phyloP scores from a whole-genome alignment of 2,888 invertebrate genomes.

The Lasioglossum zephyrum region DNA sequence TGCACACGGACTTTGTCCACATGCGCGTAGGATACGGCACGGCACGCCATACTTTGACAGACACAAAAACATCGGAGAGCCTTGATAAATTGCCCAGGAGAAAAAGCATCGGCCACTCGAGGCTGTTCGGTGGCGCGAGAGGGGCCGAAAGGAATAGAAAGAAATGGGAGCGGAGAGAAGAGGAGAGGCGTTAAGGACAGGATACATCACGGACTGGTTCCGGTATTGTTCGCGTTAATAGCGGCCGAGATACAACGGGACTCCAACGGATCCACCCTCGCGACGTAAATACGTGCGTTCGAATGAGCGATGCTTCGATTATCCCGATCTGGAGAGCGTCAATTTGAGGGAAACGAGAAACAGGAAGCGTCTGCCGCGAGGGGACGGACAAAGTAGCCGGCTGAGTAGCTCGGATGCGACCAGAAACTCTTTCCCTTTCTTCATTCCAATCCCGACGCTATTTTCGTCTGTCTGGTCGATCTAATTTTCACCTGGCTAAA shows the following conservation, averaged over 20 bases:
- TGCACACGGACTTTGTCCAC: background rate
- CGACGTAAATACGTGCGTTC: constrained; percentile 63
- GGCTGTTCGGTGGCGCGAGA: constrained; percentile 66
- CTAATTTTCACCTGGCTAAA: background rate
- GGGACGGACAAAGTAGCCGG: constrained; percentile 55
- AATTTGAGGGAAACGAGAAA: constrained; percentile 74
- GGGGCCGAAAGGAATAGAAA: constrained; percentile 51
- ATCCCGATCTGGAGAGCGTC: constrained; percentile 82
- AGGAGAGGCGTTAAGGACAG: constrained; percentile 81
- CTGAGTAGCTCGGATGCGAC: constrained; percentile 44
- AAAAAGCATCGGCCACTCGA: constrained; percentile 77
- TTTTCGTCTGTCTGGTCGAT: background rate
- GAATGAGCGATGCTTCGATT: constrained; percentile 79
- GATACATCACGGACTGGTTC: constrained; percentile 82
- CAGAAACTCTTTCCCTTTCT: background rate
- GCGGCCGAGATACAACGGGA: constrained; percentile 79
- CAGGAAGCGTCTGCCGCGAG: constrained; percentile 63
- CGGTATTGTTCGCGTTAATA: constrained; percentile 83
- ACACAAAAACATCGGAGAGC: constrained; percentile 78
- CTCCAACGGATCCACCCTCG: constrained; percentile 57
- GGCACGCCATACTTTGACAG: constrained; percentile 67
- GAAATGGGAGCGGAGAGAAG: constrained; percentile 43
- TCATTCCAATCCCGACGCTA: background rate
- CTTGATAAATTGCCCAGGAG: constrained; percentile 80
- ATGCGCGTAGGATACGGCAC: constrained; percentile 53